phyloP scores from a whole-genome alignment of 23 tunicate species.

The Clavelina lepadiformis region DNA sequence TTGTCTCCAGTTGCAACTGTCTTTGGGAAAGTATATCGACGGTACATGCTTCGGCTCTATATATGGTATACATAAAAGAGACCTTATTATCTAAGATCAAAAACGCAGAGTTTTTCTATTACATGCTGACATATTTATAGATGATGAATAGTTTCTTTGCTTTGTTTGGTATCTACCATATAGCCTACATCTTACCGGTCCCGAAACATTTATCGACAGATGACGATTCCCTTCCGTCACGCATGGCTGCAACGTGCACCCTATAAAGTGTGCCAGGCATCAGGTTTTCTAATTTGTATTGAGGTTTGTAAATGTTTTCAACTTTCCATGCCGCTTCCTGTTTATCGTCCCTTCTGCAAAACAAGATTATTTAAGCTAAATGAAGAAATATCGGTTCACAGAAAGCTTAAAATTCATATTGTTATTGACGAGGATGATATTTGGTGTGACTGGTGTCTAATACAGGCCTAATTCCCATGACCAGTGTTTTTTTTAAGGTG shows the following conservation, averaged over 20 bases:
- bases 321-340: conserved; percentile 34
- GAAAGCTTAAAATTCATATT: too few species aligned
- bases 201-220: conserved; percentile 28
- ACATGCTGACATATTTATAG: too few species aligned
- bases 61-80: too few species aligned
- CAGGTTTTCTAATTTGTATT: conserved; percentile 28
- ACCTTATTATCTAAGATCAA: background rate
- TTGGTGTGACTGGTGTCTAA: too few species aligned
- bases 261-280: conserved; percentile 58
- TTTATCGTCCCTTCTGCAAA: conserved; percentile 45
- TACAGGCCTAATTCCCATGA: too few species aligned
- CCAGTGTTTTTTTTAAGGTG: too few species aligned
- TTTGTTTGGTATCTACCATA: too few species aligned
- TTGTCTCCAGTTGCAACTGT: conserved; percentile 20
- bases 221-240: conserved; percentile 70
- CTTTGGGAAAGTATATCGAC: conserved; percentile 25
- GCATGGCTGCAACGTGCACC: conserved; percentile 44
- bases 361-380: too few species aligned
- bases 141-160: background rate
- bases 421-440: too few species aligned
- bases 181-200: conserved; percentile 49
- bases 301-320: conserved; percentile 32
- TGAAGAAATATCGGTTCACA: too few species aligned
- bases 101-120: too few species aligned
- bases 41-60: conserved; percentile 25